Base-by-base conservation (phyloP, 2,797 vertebrate species). In the Crenuchus spilurus region DNA sequence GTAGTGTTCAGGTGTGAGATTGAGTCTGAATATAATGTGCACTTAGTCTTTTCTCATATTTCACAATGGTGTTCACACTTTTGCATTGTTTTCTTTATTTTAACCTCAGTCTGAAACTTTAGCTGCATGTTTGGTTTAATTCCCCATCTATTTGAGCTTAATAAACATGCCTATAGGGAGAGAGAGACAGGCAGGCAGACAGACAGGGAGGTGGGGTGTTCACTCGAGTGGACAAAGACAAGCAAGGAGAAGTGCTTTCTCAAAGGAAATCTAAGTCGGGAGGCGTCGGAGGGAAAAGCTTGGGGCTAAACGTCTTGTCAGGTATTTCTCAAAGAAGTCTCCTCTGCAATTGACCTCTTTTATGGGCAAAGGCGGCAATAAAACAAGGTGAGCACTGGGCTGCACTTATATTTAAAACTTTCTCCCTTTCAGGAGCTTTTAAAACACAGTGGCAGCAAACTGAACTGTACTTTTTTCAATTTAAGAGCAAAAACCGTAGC, bases 91-190 rank as follows among this genome's bases (percentile, higher is more conserved):
- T 41, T 20, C 55, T 48, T 31, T 73, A 54, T 7, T 46, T 48
- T 82, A 80, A 86, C 82, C 83, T 84, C 49, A 67, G 76, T 81
- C 78, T 85, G 67, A 67, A 81, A 71, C 58, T 37, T 49, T 30
- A 3, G 64, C 80, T 80, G 61, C 35, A 75, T 22, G 79, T 80
- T 85, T 73, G 66, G 76, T 83, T 73, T 26, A 57, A 74, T 72
- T 52, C 60, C 35, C 65, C 72, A 76, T 72, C 6, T 31, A 55
- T 64, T n/a, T 51, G 48, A 22, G 78, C 74, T 80, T 54, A 76
- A 84, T 76, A 83, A 78, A 79, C 63, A 33, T 42, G 52, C 72
- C 75, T 64, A 57, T 42, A 30, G 16, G 18, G 30, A 71, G 69
- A 37, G 42, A 48, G 20, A 58, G 42, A 30, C 31, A 65, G 18